Evolutionary conservation across 2,888 invertebrate species (phyloP), one percentile per base, ranked within the genome.

Genomic region (Apamea monoglypha): DNA sequence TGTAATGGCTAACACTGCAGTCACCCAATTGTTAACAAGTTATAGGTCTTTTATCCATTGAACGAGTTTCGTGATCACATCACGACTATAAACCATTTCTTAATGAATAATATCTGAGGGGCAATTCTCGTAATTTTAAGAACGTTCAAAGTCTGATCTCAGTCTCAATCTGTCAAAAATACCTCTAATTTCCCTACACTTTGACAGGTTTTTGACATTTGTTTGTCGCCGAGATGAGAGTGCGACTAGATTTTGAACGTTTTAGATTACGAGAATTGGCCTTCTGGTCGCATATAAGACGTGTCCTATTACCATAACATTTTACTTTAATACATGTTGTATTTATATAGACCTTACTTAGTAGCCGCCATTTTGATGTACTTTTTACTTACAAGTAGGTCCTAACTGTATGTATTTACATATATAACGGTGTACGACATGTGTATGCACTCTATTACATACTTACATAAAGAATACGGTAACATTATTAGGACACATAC

Each of bases 311-410:
- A 67, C 3, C 21, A 32, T 1, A 71, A 16, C 36, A 83, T 53
- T 73, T 59, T 50, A 82, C 68, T 64, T 50, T 56, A 72, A 32
- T 83, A 73, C 59, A 36, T 47, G 40, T 70, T 47, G 29, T 84
- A 74, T 36, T 53, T 63, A 69, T 18, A 40, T 44, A 74, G 8
- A 69, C 47, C 53, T 61, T 69, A 73, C 32, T 73, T 73, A 75
- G 72, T 85, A 83, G 83, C 83, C 53, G 83, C 83, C 83, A 83
- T 81, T 44, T 59, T 69, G n/a, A 25, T 81, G 40, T 63, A 61
- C 53, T 44, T 44, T 67, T 18, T 78, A 70, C 59, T 81, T 74
- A 80, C 47, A 72, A 64, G 61, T 80, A 74, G n/a, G 0, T 61
- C 7, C 16, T 80, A 64, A 84, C 53, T 79, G 44, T 61, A 59